These are phyloP conservation scores for Brenthis hecate DNA, from an alignment of 2,888 invertebrate species.

Conservation along the genomic window DNA sequence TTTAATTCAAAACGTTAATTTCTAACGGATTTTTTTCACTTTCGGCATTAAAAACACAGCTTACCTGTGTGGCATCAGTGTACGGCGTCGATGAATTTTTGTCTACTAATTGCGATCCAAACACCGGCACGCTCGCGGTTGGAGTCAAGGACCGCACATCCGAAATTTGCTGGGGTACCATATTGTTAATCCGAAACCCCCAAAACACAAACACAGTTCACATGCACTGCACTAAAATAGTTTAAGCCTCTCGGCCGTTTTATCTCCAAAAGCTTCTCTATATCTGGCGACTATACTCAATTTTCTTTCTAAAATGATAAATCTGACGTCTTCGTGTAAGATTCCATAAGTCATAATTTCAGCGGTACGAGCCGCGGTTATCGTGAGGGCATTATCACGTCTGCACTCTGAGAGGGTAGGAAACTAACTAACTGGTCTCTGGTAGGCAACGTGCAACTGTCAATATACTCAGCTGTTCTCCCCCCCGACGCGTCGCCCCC, in stretches of 20 bases:
- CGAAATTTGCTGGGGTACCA: conserved; percentile 89
- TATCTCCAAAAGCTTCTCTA: conserved; percentile 72
- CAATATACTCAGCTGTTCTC: conserved; percentile 85
- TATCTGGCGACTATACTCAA: conserved; percentile 79
- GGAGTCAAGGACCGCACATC: conserved; percentile 83
- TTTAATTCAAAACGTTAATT: neutral
- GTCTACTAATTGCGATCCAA: conserved; percentile 95
- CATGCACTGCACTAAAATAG: conserved; percentile 69
- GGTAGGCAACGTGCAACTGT: conserved; percentile 79
- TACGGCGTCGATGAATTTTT: conserved; percentile 97
- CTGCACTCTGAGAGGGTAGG: conserved; percentile 73
- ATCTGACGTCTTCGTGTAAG: conserved; percentile 74
- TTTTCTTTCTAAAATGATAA: conserved; percentile 73
- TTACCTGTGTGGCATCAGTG: conserved; percentile 98
- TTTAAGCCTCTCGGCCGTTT: conserved; percentile 69
- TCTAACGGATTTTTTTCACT: too few relatives aligned
- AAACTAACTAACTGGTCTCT: conserved; percentile 82
- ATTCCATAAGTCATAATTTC: conserved; percentile 82
- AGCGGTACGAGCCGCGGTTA: conserved; percentile 73
- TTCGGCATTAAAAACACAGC: conserved; percentile 43
- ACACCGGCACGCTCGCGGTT: conserved; percentile 86
- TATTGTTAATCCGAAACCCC: conserved; percentile 74
- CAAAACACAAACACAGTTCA: conserved; percentile 75
- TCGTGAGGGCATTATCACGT: conserved; percentile 74
- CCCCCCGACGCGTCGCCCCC: conserved; percentile 57